A percentile compares a stretch with the other conserved stretches of the same genome.
phyloP scores from a whole-genome alignment of 2,888 invertebrate genomes.

The Gymnocheta viridis region DNA sequence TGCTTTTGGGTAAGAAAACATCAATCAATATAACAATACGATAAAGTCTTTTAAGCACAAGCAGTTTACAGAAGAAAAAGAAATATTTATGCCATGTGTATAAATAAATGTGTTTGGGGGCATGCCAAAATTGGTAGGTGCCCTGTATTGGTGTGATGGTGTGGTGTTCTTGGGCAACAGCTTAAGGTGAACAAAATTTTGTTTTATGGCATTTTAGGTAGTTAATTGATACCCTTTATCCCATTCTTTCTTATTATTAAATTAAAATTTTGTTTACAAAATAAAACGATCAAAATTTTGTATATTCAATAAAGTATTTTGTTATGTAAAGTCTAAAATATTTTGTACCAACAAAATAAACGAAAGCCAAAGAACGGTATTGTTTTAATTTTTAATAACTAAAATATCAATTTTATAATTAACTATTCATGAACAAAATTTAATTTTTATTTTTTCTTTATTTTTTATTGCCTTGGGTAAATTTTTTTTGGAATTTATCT shows the following conservation, averaged over 20 bases:
- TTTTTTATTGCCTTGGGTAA: background rate
- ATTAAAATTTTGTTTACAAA: conserved; percentile 22
- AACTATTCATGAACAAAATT: conserved; percentile 20
- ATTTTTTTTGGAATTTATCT: background rate
- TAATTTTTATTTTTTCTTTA: background rate
- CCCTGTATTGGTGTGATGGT: conserved; percentile 2
- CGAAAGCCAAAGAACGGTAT: background rate
- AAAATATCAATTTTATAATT: conserved; percentile 34
- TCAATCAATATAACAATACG: conserved; percentile 65
- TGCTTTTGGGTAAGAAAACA: conserved; percentile 67
- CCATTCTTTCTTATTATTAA: conserved; percentile 23
- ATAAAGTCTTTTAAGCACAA: conserved; percentile 43
- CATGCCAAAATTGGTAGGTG: conserved; percentile 23
- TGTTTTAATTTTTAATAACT: background rate
- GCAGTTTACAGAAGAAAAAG: background rate
- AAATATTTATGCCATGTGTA: background rate
- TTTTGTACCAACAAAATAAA: background rate
- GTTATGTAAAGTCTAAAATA: background rate
- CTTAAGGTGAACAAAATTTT: conserved; percentile 25
- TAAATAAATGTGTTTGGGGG: conserved; percentile 40
- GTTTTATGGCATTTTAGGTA: conserved; percentile 39
- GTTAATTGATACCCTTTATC: conserved; percentile 46
- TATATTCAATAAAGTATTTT: background rate
- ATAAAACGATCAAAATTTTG: conserved; percentile 37
- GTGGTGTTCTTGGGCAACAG: conserved; percentile 28